phyloP scores from a whole-genome alignment of 2,888 invertebrate genomes.

The Dioctria linearis region DNA sequence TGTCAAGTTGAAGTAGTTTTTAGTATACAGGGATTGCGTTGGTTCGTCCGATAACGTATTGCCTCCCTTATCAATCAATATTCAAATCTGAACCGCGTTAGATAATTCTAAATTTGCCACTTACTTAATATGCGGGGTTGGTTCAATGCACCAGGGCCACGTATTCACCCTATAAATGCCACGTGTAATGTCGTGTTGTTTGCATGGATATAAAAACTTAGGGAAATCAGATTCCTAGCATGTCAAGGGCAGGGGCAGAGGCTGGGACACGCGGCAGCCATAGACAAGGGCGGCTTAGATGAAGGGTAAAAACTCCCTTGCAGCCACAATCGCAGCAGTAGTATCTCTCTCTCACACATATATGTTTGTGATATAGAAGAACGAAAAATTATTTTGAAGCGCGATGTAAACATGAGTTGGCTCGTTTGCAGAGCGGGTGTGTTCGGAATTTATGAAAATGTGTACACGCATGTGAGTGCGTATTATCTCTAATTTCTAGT shows the following conservation, averaged over 20 bases:
- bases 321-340: neutral
- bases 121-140: constrained; percentile 7
- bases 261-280: neutral
- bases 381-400: constrained; percentile 4
- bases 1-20: neutral
- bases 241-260: neutral
- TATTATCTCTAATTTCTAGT: constrained; percentile 53
- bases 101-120: constrained; percentile 28
- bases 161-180: constrained; percentile 30
- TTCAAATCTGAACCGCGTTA: constrained; percentile 13
- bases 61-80: constrained; percentile 18
- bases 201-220: constrained; percentile 17
- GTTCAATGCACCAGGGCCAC: constrained; percentile 40
- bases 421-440: constrained; percentile 4
- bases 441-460: constrained; percentile 45
- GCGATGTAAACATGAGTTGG: constrained; percentile 15
- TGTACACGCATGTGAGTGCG: constrained; percentile 51
- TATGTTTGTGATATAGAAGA: neutral
- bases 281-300: neutral
- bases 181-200: constrained; percentile 36
- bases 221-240: neutral
- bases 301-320: constrained; percentile 6
- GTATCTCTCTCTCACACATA: no score
- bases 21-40: neutral
- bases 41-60: neutral